phyloP scores from a whole-genome alignment of 2,113 vertebrate species.

The Melanerpes aurifrons region DNA sequence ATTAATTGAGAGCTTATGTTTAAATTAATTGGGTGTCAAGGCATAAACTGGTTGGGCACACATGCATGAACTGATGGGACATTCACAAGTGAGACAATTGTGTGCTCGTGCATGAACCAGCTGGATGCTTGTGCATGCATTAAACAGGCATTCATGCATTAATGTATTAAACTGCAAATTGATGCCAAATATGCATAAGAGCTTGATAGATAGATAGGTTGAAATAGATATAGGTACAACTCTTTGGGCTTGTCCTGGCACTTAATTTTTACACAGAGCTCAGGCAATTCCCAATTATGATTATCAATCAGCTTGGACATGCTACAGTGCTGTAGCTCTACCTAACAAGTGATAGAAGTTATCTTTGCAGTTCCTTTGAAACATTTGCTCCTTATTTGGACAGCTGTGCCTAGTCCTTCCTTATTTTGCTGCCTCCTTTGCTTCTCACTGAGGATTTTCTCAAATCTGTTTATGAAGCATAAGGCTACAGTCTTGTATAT shows the following conservation, averaged over 20 bases:
- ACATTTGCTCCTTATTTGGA: not conserved
- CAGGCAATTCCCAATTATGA: not conserved
- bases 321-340: not conserved
- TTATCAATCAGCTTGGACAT: not conserved
- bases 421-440: not conserved
- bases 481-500: not conserved
- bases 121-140: not conserved
- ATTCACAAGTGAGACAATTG: not conserved
- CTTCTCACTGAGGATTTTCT: not conserved
- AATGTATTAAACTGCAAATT: not conserved
- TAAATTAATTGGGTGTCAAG: not conserved
- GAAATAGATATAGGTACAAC: not conserved
- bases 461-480: not conserved
- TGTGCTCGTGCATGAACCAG: not conserved
- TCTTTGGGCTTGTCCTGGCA: not conserved
- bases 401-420: not conserved
- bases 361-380: not conserved
- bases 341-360: not conserved
- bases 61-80: not conserved
- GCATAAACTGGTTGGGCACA: not conserved
- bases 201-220: not conserved
- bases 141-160: not conserved
- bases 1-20: not conserved
- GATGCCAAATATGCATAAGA: not conserved
- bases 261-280: not conserved